Percentiles rank a stretch among this genome's conserved stretches.
Evolutionary conservation across 2,113 vertebrate species (phyloP).

Genomic region (Nibea albiflora): DNA sequence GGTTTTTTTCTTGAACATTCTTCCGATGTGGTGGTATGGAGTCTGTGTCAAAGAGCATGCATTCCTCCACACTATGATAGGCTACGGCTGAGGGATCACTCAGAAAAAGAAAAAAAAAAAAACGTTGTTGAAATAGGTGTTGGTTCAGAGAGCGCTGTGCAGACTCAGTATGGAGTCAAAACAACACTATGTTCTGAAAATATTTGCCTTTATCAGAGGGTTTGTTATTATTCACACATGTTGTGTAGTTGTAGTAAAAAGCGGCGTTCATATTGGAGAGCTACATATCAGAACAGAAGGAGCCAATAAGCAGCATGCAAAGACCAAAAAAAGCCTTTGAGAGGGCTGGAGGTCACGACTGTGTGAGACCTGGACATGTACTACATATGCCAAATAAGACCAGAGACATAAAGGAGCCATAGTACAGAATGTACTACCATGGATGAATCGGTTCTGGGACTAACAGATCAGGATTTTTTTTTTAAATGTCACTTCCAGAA

Average conservation of each 20-base stretch:
- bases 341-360: neutral
- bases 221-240: neutral
- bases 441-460: neutral
- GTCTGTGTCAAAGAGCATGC: conserved; percentile 12
- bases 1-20: neutral
- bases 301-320: neutral
- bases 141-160: neutral
- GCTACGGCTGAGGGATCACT: neutral
- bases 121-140: neutral
- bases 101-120: neutral
- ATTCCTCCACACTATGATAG: conserved; percentile 33
- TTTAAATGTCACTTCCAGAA: conserved; percentile 19
- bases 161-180: conserved; percentile 3
- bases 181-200: neutral
- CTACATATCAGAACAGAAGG: neutral
- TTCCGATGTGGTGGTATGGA: neutral
- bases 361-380: neutral
- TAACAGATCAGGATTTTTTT: conserved; percentile 12
- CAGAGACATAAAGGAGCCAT: neutral
- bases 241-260: too few relatives aligned
- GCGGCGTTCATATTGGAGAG: neutral
- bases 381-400: neutral
- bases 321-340: neutral
- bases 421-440: conserved; percentile 2
- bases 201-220: neutral